phyloP scores from a whole-genome alignment of 2,797 vertebrate genomes.

The Sardinella longiceps region DNA sequence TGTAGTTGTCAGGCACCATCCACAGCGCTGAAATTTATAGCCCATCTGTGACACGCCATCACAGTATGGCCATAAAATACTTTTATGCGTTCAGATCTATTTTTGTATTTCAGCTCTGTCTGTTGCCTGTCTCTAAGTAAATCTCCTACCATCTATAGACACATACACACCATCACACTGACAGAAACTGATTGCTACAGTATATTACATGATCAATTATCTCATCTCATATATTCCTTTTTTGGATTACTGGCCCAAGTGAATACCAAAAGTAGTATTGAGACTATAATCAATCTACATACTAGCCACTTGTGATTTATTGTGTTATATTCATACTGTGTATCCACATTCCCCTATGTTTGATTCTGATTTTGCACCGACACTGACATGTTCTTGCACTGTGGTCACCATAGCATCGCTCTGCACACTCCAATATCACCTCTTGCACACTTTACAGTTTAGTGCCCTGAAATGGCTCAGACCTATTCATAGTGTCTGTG shows the following conservation, averaged over 20 bases:
- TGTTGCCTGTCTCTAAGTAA: neutral
- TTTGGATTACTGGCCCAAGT: neutral
- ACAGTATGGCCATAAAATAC: neutral
- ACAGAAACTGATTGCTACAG: neutral
- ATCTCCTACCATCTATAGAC: neutral
- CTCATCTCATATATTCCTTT: too few species aligned
- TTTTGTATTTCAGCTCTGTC: neutral
- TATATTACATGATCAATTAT: too few species aligned
- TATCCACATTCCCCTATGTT: too few species aligned
- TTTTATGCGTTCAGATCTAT: neutral
- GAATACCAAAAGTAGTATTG: neutral
- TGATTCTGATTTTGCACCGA: too few species aligned
- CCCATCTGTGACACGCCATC: neutral
- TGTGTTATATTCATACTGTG: too few species aligned
- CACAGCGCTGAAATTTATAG: neutral
- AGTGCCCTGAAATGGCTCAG: too few species aligned
- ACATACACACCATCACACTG: neutral
- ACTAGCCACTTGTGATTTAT: too few species aligned
- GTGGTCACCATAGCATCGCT: too few species aligned
- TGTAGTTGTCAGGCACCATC: neutral
- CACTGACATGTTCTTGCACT: too few species aligned
- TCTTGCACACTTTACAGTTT: too few species aligned
- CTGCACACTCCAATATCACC: too few species aligned
- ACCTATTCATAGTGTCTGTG: too few species aligned
- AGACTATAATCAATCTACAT: neutral